Evolutionary conservation across 1,140 invertebrate species (phyloP).

Genomic region (Steinernema khuongi): DNA sequence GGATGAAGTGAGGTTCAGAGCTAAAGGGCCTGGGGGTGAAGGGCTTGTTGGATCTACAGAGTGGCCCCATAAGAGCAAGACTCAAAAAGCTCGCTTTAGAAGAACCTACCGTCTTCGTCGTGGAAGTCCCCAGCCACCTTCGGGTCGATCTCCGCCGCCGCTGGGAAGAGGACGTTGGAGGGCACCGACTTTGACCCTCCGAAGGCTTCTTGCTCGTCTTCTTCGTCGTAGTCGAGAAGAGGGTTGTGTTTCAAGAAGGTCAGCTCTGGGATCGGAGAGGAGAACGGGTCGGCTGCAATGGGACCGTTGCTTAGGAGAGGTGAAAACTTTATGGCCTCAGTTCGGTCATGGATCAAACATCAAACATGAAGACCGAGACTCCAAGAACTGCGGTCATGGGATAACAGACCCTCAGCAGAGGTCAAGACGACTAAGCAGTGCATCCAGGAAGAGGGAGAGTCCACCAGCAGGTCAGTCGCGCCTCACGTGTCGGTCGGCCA

Average conservation of each 20-base stretch:
- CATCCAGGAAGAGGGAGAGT: too few species aligned
- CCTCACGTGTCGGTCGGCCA: too few species aligned
- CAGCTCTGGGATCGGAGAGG: slow-evolving; percentile 30
- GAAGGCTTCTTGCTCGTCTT: slow-evolving; percentile 22
- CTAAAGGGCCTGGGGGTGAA: too few species aligned
- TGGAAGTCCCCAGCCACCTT: slow-evolving; percentile 26
- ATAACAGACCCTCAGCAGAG: too few species aligned
- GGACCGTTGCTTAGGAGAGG: not conserved
- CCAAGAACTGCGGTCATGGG: too few species aligned
- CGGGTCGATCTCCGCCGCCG: slow-evolving; percentile 28
- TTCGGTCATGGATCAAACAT: not conserved
- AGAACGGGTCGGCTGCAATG: slow-evolving; percentile 30
- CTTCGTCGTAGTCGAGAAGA: slow-evolving; percentile 33
- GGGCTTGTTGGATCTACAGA: too few species aligned
- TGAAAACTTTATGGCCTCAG: slow-evolving; percentile 27
- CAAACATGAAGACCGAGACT: too few species aligned
- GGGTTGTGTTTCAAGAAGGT: slow-evolving; percentile 36
- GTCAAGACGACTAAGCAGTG: too few species aligned
- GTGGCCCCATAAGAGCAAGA: not conserved
- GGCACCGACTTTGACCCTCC: slow-evolving; percentile 24
- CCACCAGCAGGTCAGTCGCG: too few species aligned
- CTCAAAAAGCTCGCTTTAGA: not conserved
- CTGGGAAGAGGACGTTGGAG: slow-evolving; percentile 24
- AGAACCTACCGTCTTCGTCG: slow-evolving; percentile 27
- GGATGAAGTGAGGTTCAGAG: too few species aligned